phyloP scores from a whole-genome alignment of 30 jellyfish, hydroid and myxozoan species.

The Aurelia aurita complex sp. Pacific region DNA sequence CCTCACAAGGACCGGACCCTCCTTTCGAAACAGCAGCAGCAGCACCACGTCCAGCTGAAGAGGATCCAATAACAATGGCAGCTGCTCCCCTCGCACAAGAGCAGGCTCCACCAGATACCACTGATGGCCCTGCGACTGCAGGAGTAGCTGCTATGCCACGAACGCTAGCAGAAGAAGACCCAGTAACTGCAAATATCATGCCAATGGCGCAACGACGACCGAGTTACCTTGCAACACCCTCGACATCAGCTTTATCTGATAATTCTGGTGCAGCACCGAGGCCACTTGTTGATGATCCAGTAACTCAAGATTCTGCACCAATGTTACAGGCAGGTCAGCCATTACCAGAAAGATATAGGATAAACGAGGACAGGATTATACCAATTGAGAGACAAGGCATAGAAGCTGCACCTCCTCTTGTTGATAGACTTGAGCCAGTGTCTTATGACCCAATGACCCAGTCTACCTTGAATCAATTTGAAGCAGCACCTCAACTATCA shows the following conservation, averaged over 20 bases:
- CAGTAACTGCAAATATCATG: slow-evolving; percentile 18
- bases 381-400: slow-evolving; percentile 7
- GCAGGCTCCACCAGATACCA: slow-evolving; percentile 21
- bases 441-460: background rate
- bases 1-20: background rate
- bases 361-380: slow-evolving; percentile 3
- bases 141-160: slow-evolving; percentile 34
- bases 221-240: slow-evolving; percentile 31
- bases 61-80: slow-evolving; percentile 20
- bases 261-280: background rate
- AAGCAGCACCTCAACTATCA: background rate
- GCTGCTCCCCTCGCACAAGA: slow-evolving; percentile 45
- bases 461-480: background rate
- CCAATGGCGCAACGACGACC: slow-evolving; percentile 36
- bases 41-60: slow-evolving; percentile 33
- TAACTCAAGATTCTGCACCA: slow-evolving; percentile 39
- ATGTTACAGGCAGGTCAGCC: slow-evolving; percentile 36
- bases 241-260: slow-evolving; percentile 20
- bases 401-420: slow-evolving; percentile 23
- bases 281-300: slow-evolving; percentile 20
- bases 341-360: slow-evolving; percentile 1
- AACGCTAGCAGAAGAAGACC: background rate
- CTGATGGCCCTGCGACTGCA: slow-evolving; percentile 18
- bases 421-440: background rate
- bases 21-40: background rate